These are phyloP conservation scores for Brenthis ino DNA, from an alignment of 2,888 invertebrate genomes.

Conservation along the genomic window DNA sequence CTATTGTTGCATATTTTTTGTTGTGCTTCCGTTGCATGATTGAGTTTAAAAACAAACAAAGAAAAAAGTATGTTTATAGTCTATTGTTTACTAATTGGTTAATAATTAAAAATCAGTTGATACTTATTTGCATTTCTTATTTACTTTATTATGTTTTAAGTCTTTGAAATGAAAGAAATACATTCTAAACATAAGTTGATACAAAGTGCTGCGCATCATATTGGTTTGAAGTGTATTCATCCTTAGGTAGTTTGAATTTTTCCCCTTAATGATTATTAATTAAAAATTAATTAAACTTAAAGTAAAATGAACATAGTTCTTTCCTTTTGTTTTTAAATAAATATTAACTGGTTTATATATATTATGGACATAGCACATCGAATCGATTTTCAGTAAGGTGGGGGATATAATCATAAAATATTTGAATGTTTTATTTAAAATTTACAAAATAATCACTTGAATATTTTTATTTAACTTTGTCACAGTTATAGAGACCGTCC, in stretches of 20 bases:
- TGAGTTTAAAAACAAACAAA: conserved; percentile 31
- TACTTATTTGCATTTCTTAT: neutral
- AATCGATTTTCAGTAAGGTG: neutral
- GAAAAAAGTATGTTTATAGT: conserved; percentile 35
- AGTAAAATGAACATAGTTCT: neutral
- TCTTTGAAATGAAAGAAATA: conserved; percentile 65
- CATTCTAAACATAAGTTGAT: conserved; percentile 68
- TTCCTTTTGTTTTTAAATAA: neutral
- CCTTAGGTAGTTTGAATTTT: conserved; percentile 58
- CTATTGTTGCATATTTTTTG: conserved; percentile 8
- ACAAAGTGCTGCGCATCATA: conserved; percentile 72
- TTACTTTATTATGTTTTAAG: neutral
- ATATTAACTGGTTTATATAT: neutral
- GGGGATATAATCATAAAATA: no score
- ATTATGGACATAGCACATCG: neutral
- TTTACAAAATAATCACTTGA: neutral
- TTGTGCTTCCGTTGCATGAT: conserved; percentile 19
- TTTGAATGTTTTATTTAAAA: no score
- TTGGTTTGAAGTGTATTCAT: conserved; percentile 71
- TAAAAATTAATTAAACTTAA: neutral
- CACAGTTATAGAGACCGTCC: conserved; percentile 14
- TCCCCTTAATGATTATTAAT: conserved; percentile 21
- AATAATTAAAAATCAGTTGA: neutral
- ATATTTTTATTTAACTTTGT: conserved; percentile 2
- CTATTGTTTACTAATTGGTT: neutral